Percentiles rank a stretch among this genome's conserved stretches.
phyloP scores from a whole-genome alignment of 2,113 vertebrate genomes.

The Gorsachius goisagi region DNA sequence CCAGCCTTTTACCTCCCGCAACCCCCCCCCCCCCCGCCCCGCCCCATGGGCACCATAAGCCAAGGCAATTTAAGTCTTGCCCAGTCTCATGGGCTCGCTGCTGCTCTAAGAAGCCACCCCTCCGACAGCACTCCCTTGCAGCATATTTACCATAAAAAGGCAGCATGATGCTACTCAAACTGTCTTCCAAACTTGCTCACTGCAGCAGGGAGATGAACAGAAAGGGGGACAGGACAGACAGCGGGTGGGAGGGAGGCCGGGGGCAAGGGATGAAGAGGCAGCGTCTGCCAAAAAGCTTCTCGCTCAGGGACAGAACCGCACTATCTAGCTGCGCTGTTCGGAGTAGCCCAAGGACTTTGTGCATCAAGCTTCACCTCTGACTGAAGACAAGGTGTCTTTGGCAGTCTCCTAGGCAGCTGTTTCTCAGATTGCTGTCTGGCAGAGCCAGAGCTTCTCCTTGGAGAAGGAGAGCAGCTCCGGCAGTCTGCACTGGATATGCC shows the following conservation, averaged over 20 bases:
- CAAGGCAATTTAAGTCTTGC: not conserved
- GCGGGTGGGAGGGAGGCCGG: not conserved
- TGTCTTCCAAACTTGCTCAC: not conserved
- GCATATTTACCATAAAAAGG: conserved; percentile 43
- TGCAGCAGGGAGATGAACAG: not conserved
- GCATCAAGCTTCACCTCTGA: conserved; percentile 39
- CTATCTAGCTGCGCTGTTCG: not conserved
- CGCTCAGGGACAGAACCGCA: not conserved
- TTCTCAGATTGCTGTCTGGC: conserved; percentile 46
- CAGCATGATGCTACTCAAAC: not conserved
- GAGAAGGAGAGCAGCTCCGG: not conserved
- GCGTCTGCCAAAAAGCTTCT: not conserved
- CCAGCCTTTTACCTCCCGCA: not conserved
- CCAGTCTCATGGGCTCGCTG: not conserved
- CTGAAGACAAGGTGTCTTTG: conserved; percentile 48
- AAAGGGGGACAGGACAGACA: not conserved
- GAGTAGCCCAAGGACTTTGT: not conserved
- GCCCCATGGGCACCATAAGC: not conserved
- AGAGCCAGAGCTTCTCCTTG: not conserved
- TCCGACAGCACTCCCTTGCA: not conserved
- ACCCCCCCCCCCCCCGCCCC: no score
- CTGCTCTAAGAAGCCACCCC: not conserved
- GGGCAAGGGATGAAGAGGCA: not conserved
- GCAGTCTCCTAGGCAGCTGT: not conserved
- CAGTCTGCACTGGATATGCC: conserved; percentile 29